Evolutionary conservation across 2,113 vertebrate species (phyloP).

Genomic region (Caloenas nicobarica): DNA sequence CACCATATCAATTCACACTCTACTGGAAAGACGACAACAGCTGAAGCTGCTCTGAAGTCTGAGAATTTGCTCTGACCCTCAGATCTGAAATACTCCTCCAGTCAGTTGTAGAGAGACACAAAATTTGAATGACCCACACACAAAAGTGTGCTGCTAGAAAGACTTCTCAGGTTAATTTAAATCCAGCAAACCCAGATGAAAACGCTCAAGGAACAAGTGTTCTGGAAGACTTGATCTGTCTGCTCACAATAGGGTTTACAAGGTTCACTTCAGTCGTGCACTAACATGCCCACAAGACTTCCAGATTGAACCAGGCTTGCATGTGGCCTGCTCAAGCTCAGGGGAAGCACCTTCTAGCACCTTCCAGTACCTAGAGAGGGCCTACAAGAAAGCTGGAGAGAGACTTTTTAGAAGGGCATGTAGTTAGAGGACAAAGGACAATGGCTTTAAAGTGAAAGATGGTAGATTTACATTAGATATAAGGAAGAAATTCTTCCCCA

Average conservation of each 20-base stretch:
- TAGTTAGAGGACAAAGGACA: too few species aligned
- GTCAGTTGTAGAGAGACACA: background rate
- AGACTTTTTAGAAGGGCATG: too few species aligned
- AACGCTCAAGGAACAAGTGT: background rate
- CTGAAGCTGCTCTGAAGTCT: background rate
- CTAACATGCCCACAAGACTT: background rate
- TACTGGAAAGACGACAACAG: background rate
- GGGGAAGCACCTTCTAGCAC: too few species aligned
- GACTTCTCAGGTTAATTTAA: background rate
- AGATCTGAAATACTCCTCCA: background rate
- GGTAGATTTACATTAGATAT: too few species aligned
- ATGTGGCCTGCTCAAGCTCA: background rate
- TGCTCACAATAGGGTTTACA: rapidly evolving
- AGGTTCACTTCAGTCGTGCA: background rate
- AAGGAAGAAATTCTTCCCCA: too few species aligned
- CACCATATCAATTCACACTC: background rate
- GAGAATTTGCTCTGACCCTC: background rate
- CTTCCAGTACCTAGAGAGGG: too few species aligned
- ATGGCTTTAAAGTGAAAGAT: too few species aligned
- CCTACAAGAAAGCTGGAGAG: too few species aligned
- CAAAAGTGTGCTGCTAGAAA: background rate
- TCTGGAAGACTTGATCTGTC: background rate
- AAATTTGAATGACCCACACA: background rate
- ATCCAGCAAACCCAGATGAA: background rate
- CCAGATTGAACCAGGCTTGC: background rate